Evolutionary conservation across 2,113 vertebrate genomes (phyloP).

Genomic region (Odontophorus gujanensis): DNA sequence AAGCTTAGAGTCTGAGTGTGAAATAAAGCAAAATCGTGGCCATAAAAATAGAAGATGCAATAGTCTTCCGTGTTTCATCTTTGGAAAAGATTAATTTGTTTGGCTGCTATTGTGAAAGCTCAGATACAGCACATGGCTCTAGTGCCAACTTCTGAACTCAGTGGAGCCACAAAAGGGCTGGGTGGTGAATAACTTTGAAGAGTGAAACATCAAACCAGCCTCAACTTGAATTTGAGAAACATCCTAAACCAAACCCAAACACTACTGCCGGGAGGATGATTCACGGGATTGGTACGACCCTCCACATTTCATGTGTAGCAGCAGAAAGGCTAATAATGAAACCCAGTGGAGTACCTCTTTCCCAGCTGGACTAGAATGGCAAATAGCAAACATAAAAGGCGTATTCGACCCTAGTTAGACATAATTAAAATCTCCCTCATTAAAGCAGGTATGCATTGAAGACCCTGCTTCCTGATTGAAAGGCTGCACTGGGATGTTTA

Average conservation of each 20-base stretch:
- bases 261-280: conserved; percentile 42
- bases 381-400: not conserved
- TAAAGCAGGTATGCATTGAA: not conserved
- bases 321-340: not conserved
- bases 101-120: conserved; percentile 59
- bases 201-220: conserved; percentile 68
- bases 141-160: conserved; percentile 55
- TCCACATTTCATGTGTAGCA: conserved; percentile 8
- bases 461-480: not conserved
- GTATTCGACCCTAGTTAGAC: not conserved
- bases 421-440: not conserved
- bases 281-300: conserved; percentile 61
- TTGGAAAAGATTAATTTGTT: conserved; percentile 51
- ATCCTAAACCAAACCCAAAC: conserved; percentile 70
- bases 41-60: conserved; percentile 49
- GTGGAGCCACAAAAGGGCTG: conserved; percentile 62
- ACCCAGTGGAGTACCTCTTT: not conserved
- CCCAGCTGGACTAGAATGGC: not conserved
- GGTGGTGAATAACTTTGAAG: conserved; percentile 68
- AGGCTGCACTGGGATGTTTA: not conserved
- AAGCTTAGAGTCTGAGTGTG: not conserved
- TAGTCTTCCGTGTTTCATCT: conserved; percentile 5
- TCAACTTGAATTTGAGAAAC: conserved; percentile 69
- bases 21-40: conserved; percentile 38
- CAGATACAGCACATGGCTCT: conserved; percentile 26